These are phyloP conservation scores for Heliconius eleuchia DNA, from an alignment of 1,140 invertebrate species.

Conservation along the genomic window DNA sequence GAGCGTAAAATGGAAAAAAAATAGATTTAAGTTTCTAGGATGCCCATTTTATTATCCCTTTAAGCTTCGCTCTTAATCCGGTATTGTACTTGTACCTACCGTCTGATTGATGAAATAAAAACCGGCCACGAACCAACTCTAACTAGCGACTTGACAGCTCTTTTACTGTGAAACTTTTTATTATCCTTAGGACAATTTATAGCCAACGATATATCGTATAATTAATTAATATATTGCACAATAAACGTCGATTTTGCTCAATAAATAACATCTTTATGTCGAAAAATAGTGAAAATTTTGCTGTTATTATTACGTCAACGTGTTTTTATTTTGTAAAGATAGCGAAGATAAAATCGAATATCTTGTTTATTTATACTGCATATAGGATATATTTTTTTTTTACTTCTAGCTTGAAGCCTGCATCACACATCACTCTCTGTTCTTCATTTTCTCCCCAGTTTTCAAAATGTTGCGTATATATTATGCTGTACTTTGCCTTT, in stretches of 20 bases:
- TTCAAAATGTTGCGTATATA: too few relatives aligned
- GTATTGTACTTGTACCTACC: not conserved
- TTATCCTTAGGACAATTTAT: constrained; percentile 5
- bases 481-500: too few relatives aligned
- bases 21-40: not conserved
- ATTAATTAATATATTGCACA: constrained; percentile 14
- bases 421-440: not conserved
- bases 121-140: constrained; percentile 21
- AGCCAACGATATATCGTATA: constrained; percentile 17
- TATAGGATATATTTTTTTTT: too few relatives aligned
- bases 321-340: not conserved
- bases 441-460: not conserved
- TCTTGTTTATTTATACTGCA: too few relatives aligned
- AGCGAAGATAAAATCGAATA: too few relatives aligned
- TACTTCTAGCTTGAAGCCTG: not conserved
- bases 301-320: not conserved
- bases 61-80: not conserved
- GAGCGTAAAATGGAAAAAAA: not conserved
- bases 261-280: constrained; percentile 1
- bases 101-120: constrained; percentile 34
- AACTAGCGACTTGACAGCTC: constrained; percentile 36
- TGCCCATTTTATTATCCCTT: not conserved
- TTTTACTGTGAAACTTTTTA: constrained; percentile 29
- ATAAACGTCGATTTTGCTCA: constrained; percentile 6
- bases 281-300: not conserved